Conservation (phyloP, 2,888 invertebrate species). For the Melieria picta region DNA sequence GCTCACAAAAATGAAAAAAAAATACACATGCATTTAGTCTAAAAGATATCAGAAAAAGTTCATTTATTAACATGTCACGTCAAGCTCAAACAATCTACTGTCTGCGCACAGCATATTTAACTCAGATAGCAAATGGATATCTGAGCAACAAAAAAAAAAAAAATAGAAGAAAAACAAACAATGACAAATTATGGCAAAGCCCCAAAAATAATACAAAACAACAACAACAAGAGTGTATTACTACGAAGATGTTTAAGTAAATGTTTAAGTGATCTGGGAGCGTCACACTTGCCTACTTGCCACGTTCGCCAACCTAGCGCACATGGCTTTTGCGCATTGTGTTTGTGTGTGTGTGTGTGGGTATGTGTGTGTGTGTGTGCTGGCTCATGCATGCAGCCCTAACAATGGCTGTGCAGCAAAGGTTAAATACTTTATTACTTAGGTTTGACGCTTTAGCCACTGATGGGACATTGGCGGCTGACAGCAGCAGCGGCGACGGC, state of each 20-base stretch:
- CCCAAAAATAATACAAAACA: neutral
- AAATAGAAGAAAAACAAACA: constrained; percentile 6
- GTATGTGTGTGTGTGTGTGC: neutral
- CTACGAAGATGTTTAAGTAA: constrained; percentile 39
- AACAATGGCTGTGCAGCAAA: constrained; percentile 11
- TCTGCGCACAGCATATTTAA: constrained; percentile 59
- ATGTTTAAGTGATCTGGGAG: constrained; percentile 54
- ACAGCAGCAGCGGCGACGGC: too few relatives aligned
- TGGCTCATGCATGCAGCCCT: neutral
- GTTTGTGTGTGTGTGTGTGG: neutral
- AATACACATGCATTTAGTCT: too few relatives aligned
- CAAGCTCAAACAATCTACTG: constrained; percentile 61
- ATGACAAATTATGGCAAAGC: constrained; percentile 26
- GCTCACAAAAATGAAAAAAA: too few relatives aligned
- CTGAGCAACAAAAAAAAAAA: constrained; percentile 5
- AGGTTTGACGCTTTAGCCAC: too few relatives aligned
- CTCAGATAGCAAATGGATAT: constrained; percentile 49
- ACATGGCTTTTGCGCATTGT: neutral
- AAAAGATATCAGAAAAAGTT: neutral
- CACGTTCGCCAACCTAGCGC: too few relatives aligned
- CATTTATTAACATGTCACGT: constrained; percentile 61
- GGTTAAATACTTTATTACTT: constrained; percentile 12
- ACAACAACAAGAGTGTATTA: neutral
- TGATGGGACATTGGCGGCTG: too few relatives aligned
- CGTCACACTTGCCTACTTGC: neutral